These are phyloP conservation scores for Neoniphon sammara DNA, from an alignment of 2,797 vertebrate species.

Conservation along the genomic window DNA sequence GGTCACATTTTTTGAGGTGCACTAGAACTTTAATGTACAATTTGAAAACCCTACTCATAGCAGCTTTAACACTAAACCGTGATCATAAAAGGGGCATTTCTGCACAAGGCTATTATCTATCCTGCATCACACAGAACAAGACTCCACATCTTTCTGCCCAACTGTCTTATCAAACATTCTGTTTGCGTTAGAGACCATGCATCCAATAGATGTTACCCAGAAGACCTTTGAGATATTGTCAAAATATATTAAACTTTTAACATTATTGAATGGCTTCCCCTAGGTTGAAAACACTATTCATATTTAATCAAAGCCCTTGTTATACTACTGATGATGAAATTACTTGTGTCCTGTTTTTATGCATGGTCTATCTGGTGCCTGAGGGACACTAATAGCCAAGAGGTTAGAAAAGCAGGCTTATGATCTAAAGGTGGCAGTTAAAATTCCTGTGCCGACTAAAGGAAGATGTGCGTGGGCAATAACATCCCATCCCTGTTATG, in stretches of 20 bases:
- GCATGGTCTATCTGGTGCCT: conserved; percentile 20
- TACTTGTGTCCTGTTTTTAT: conserved; percentile 20
- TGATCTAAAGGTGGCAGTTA: conserved; percentile 28
- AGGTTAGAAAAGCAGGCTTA: conserved; percentile 1
- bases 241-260: conserved; percentile 43
- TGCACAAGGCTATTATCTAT: conserved; percentile 2
- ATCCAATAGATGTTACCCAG: conserved; percentile 19
- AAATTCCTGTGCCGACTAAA: too few relatives aligned
- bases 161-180: conserved; percentile 50
- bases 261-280: conserved; percentile 26
- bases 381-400: conserved; percentile 8
- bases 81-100: conserved; percentile 12
- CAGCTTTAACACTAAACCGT: conserved; percentile 14
- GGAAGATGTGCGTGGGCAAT: not conserved
- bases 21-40: not conserved
- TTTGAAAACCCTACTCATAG: conserved; percentile 1
- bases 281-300: conserved; percentile 46
- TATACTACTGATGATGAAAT: conserved; percentile 47
- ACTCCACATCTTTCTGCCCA: conserved; percentile 6
- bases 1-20: conserved; percentile 4
- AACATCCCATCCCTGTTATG: not conserved
- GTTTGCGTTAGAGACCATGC: conserved; percentile 48
- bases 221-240: conserved; percentile 32
- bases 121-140: conserved; percentile 24
- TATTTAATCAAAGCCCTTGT: conserved; percentile 68